Conservation (phyloP, 2,113 vertebrate species). For the Lagenorhynchus albirostris region DNA sequence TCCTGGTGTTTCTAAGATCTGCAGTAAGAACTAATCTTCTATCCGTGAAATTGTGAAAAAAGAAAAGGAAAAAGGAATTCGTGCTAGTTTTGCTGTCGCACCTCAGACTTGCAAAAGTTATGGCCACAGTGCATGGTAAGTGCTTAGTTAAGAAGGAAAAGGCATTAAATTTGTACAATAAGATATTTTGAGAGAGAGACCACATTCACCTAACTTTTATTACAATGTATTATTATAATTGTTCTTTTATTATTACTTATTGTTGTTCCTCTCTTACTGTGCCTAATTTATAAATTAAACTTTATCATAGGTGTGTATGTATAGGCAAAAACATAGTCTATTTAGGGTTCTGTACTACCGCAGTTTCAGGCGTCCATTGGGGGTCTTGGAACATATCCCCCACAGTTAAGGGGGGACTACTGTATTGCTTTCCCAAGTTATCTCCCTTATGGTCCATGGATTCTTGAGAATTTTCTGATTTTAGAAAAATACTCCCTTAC, state of each 20-base stretch:
- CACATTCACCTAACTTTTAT: not conserved
- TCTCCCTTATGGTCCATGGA: not conserved
- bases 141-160: not conserved
- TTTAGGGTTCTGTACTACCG: not conserved
- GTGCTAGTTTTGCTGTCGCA: not conserved
- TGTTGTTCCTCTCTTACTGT: not conserved
- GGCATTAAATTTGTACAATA: not conserved
- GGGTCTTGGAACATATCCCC: not conserved
- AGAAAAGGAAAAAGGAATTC: not conserved
- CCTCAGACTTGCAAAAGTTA: not conserved
- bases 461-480: conserved; percentile 23
- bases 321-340: not conserved
- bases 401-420: not conserved
- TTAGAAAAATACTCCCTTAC: not conserved
- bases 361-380: not conserved
- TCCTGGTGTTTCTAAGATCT: not conserved
- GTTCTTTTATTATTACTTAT: not conserved
- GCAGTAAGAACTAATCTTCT: not conserved
- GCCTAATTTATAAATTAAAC: not conserved
- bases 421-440: not conserved
- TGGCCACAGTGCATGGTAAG: not conserved
- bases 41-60: not conserved
- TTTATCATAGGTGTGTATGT: not conserved
- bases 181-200: not conserved
- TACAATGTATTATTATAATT: not conserved